Evolutionary conservation across 2,888 invertebrate species (phyloP).

Genomic region (Sialis lutaria): DNA sequence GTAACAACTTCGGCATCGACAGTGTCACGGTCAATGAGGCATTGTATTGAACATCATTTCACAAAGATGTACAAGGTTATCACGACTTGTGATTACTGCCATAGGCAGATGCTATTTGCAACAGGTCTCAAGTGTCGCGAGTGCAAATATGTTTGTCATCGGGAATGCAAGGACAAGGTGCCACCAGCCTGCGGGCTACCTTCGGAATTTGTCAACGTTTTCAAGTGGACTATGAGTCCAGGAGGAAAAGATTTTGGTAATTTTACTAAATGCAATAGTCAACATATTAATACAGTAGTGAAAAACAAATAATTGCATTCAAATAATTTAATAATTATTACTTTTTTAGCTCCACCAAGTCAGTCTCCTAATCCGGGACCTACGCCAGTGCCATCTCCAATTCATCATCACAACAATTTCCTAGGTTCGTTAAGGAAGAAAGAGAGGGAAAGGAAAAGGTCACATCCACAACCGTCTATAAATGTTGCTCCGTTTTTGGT

Average conservation of each 20-base stretch:
- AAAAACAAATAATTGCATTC: neutral
- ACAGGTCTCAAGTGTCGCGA: slow-evolving; percentile 79
- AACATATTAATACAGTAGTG: too few relatives aligned
- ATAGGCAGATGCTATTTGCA: slow-evolving; percentile 72
- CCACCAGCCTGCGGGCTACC: slow-evolving; percentile 86
- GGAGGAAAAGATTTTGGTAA: neutral
- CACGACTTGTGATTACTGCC: slow-evolving; percentile 79
- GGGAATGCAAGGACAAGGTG: slow-evolving; percentile 80
- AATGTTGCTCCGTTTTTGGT: slow-evolving; percentile 38
- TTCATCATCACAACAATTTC: slow-evolving; percentile 21
- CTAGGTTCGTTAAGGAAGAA: slow-evolving; percentile 14
- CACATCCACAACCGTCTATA: slow-evolving; percentile 35
- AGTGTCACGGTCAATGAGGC: slow-evolving; percentile 48
- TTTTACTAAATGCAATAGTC: neutral
- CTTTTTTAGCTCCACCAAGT: slow-evolving; percentile 9
- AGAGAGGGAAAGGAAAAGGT: slow-evolving; percentile 30
- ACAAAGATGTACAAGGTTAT: slow-evolving; percentile 76
- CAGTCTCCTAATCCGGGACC: slow-evolving; percentile 30
- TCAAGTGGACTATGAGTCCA: slow-evolving; percentile 23
- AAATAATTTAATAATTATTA: neutral
- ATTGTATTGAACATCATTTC: slow-evolving; percentile 81
- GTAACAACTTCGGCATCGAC: slow-evolving; percentile 16
- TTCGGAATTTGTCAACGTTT: slow-evolving; percentile 66
- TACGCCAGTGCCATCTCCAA: slow-evolving; percentile 23
- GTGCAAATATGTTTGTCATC: slow-evolving; percentile 82